Evolutionary conservation across 1,140 invertebrate species (phyloP), one percentile per base, ranked within the genome.

Genomic region (Tigriopus japonicus): DNA sequence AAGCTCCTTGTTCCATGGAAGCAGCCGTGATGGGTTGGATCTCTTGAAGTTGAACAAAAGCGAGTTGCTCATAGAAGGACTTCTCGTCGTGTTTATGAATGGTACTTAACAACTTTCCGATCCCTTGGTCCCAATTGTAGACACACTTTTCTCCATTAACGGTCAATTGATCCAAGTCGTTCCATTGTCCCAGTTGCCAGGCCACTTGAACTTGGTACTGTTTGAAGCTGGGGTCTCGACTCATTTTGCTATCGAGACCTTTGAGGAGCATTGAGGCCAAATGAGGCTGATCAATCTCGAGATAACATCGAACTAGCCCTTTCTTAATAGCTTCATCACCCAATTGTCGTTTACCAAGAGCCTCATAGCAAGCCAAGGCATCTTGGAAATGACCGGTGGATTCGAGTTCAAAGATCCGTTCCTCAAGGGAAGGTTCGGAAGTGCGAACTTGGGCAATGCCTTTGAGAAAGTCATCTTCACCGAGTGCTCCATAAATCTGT

Each of bases 151-250:
- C 64, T 13, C 19, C 13, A 10, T 10, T 74, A 55, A 74, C 70
- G 7, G 78, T 68, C 9, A 81, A 65, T 28, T 78, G 72, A n/a
- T 86, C 80, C 0, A 91, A 68, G 62, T 83, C 78, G 35, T 85
- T 81, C 72, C 87, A 94, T 63, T 82, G 78, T 5, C 84, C 82
- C 6, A 95, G 73, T 65, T 85, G 81, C 88, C 88, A 95, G 21
- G 90, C 77, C 0, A 88, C 81, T 70, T 97, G 92, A 0, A 86
- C 80, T 62, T 74, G 69, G 62, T 71, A 76, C 12, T 72, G 64
- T 3, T 65, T 67, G 69, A 73, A 74, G 14, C 70, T 65, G 59
- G 56, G 62, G 60, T 64, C 69, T 14, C 71, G 68, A 51, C 67
- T 65, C 12, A 76, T 64, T 35, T 35, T 35, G 28, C 28, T 9